Conservation (phyloP, 2,113 vertebrate species). For the Elephantulus edwardii region DNA sequence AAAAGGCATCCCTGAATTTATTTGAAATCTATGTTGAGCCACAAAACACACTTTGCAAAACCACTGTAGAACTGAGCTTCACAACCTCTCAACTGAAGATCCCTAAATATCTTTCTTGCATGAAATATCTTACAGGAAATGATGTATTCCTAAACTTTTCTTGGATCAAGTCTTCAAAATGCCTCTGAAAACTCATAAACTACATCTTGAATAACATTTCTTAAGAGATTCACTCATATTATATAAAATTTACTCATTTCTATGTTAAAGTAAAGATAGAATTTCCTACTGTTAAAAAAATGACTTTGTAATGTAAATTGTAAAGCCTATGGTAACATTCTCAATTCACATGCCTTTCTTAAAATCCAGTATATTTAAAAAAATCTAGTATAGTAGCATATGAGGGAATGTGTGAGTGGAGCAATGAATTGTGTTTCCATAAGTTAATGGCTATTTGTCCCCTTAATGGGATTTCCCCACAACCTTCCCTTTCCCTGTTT, state of each 20-base stretch:
- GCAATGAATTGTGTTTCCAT: not conserved
- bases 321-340: not conserved
- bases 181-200: not conserved
- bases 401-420: not conserved
- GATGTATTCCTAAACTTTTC: not conserved
- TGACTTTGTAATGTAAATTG: not conserved
- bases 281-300: not conserved
- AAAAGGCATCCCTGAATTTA: constrained; percentile 3
- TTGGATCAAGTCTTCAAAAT: not conserved
- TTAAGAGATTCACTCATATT: not conserved
- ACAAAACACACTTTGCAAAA: not conserved
- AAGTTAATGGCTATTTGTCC: not conserved
- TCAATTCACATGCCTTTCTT: not conserved
- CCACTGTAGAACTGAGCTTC: not conserved
- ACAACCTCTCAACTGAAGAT: not conserved
- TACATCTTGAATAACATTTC: not conserved
- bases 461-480: not conserved
- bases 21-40: not conserved
- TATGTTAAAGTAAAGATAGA: constrained; percentile 1
- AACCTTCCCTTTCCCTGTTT: not conserved
- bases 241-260: not conserved
- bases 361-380: not conserved
- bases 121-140: too few relatives aligned
- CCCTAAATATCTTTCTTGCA: not conserved
- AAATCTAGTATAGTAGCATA: not conserved